Evolutionary conservation across 2,888 invertebrate genomes (phyloP), one percentile per base, ranked within the genome.

Genomic region (Fabriciana adippe): DNA sequence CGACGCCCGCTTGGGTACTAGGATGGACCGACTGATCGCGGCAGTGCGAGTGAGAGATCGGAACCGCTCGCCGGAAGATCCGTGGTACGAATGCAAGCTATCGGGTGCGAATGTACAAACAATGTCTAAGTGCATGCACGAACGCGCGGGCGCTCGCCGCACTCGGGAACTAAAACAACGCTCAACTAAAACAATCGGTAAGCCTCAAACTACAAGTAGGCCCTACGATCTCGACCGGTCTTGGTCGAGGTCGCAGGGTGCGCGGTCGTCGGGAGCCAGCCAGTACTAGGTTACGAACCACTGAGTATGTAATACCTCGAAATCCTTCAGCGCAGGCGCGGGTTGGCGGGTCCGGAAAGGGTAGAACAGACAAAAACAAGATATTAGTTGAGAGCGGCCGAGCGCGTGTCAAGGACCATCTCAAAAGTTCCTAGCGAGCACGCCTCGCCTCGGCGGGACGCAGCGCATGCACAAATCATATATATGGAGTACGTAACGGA

Each of bases 351-450:
- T 93, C 94, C 93, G 94, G 94, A 93, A 92, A 94, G 94, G 94
- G 95, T 93, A 94, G 94, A 94, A 94, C 93, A 94, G 94, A 94
- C 93, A 94, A 93, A 93, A 94, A 94, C 83, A 93, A 92, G 92
- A 93, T 86, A 94, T 94, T 94, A 94, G 94, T 94, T 89, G 90
- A 83, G 86, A 86, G 87, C 87, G 88, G 88, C 85, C 89, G 90
- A 87, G 92, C 90, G 90, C 89, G 87, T 82, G 88, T 85, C 95
- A 96, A 96, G 96, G 96, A 97, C 96, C 97, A 97, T 96, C 96
- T 97, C 97, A 96, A 96, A 96, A 96, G 96, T 96, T 96, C 96
- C 96, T 95, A 95, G 94, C 83, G 84, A 78, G 79, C 75, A 74
- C 75, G 78, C 73, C 73, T 72, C 72, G 74, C 73, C 75, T 74